Base-by-base conservation (phyloP, 2,113 vertebrate genomes). In the Talpa occidentalis region DNA sequence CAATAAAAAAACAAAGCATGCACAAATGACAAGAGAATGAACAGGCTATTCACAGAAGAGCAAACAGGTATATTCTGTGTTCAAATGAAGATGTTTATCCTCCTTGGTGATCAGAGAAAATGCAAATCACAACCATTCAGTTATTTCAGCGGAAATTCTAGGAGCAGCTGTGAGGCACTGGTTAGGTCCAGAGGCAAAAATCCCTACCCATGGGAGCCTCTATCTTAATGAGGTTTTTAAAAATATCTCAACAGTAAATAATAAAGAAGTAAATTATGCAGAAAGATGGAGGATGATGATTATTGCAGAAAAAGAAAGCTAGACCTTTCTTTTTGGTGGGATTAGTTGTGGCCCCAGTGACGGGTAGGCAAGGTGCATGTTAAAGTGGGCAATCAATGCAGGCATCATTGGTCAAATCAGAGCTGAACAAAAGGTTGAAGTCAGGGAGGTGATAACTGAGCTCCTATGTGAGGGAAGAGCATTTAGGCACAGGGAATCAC, bases 71-170 rank as follows among this genome's bases (percentile, higher is more conserved):
- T 3, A 44, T n/a, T 30, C n/a, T 22, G 28, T 47, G 26, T 52
- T 26, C 64, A 2, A 8, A 1, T 1, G 35, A 69, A 52, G 30
- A 5, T 5, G 5, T 59, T 44, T n/a, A 1, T 52, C 83, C 78
- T 88, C 40, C 0, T 8, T 11, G 5, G 32, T 19, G 5, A 35
- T 26, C 37, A 16, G 22, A 24, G 54, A 67, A 67, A 24, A 14
- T 12, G 19, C n/a, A 40, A 2, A 49, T 35, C 2, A 21, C 11
- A 0, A 4, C 49, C 2, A 0, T 21, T 24, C 17, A 10, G 22
- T 40, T 28, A 5, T 70, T 30, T 80, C 44, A 26, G 5, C 2
- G 1, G 30, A 15, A 44, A 0, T 26, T 35, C 7, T n/a, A 32
- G 15, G 47, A 60, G 40, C 42, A 40, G 66, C 78, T 35, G 0